Evolutionary conservation across 2,797 vertebrate species (phyloP), one percentile per base, ranked within the genome.

Genomic region (Trachops cirrhosus): DNA sequence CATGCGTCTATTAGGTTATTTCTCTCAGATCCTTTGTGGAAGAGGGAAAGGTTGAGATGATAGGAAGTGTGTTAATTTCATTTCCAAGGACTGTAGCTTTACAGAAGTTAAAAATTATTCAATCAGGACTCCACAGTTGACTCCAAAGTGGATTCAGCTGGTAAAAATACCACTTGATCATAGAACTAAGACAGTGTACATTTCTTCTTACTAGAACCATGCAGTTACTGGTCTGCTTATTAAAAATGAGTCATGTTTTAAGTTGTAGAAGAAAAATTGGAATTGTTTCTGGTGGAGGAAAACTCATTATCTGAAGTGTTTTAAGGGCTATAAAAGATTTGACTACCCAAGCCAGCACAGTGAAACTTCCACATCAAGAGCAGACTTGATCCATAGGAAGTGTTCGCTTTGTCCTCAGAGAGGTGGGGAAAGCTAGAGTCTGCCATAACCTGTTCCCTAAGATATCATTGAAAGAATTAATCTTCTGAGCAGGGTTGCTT

Each of bases 241-340:
- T 95, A 41, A 82, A 92, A 86, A 91, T 70, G 86, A 86, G 44
- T 92, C 50, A 75, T 29, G 39, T 90, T 94, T 90, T 77, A 89
- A 91, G n/a, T 86, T 74, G 59, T 62, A 59, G 39, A 64, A 78
- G 59, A 62, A 90, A 68, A 92, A 62, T 0, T 50, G 75, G 32
- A 91, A 79, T 74, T 94, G n/a, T 79, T 91, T 89, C 48, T 80
- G 73, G 14, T 68, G 2, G 48, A 85, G 59, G 48, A 64, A 93
- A 90, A 21, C 34, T 37, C 29, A 12, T 52, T 54, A n/a, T 64
- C 50, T 78, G 3, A 75, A 89, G 21, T 82, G 37, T 62, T 67
- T 88, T 57, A 73, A 95, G 50, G 62, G n/a, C 32, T 48, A 10
- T 50, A 21, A 48, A 39, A 41, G 62, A 90, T 91, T 4, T 24